A percentile compares a stretch with the other conserved stretches of the same genome.
Conservation (phyloP, 2,113 vertebrate species). For the Mus spicilegus region DNA sequence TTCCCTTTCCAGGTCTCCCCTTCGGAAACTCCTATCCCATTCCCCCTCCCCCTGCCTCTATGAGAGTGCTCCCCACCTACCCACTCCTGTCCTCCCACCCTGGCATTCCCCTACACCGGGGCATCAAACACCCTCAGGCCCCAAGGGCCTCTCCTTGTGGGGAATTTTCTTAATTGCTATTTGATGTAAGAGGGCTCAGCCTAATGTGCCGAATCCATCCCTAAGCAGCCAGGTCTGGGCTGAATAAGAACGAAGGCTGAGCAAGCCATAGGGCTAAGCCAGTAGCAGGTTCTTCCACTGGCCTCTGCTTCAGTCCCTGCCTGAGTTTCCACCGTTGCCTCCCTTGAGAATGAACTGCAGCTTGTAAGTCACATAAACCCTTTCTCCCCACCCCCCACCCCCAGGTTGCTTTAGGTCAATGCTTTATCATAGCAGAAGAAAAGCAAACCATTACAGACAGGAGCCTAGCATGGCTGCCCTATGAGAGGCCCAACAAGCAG, state of each 20-base stretch:
- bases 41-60: no score
- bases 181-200: not conserved
- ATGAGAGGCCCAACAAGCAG: no score
- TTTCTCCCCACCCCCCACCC: not conserved
- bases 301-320: not conserved
- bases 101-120: no score
- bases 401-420: not conserved
- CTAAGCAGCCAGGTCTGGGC: not conserved
- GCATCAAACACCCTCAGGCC: no score
- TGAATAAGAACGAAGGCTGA: not conserved
- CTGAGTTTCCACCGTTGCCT: not conserved
- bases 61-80: no score
- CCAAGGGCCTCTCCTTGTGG: not conserved
- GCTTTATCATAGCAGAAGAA: not conserved
- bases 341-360: not conserved
- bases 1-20: no score
- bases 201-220: not conserved
- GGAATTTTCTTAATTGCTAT: not conserved
- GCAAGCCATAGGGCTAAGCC: not conserved
- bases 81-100: no score
- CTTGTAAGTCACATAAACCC: not conserved
- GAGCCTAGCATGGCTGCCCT: no score
- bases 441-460: not conserved
- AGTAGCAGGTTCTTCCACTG: not conserved
- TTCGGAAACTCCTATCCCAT: no score